These are phyloP conservation scores for Hipposideros armiger DNA, from an alignment of 2,113 vertebrate genomes.

Conservation along the genomic window DNA sequence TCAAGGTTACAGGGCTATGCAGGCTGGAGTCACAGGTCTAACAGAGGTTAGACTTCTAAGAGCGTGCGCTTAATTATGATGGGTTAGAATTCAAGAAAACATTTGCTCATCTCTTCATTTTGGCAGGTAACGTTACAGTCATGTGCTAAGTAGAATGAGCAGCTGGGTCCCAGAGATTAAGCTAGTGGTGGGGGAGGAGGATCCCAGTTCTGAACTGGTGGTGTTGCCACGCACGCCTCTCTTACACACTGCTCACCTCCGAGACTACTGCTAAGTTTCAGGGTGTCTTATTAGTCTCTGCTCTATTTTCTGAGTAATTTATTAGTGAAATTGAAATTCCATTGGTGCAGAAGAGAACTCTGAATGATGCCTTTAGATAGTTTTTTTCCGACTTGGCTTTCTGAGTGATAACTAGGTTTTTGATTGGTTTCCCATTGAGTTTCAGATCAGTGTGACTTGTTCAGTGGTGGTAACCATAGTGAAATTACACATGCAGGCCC, in stretches of 20 bases:
- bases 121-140: not conserved
- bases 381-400: not conserved
- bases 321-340: not conserved
- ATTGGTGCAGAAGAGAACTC: not conserved
- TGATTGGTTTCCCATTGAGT: not conserved
- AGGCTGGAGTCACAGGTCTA: not conserved
- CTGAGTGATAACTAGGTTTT: not conserved
- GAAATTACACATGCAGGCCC: not conserved
- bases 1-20: not conserved
- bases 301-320: not conserved
- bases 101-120: not conserved
- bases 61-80: not conserved
- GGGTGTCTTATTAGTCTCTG: not conserved
- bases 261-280: not conserved
- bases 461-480: not conserved
- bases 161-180: not conserved
- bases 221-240: not conserved
- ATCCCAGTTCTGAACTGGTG: too few relatives aligned
- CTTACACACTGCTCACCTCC: rapidly evolving
- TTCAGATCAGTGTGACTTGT: not conserved
- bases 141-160: not conserved
- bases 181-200: not conserved
- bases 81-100: not conserved
- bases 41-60: not conserved
- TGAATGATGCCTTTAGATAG: not conserved